These are phyloP conservation scores for Cryptoblepharus egeriae DNA, from an alignment of 2,797 vertebrate species.

Conservation along the genomic window DNA sequence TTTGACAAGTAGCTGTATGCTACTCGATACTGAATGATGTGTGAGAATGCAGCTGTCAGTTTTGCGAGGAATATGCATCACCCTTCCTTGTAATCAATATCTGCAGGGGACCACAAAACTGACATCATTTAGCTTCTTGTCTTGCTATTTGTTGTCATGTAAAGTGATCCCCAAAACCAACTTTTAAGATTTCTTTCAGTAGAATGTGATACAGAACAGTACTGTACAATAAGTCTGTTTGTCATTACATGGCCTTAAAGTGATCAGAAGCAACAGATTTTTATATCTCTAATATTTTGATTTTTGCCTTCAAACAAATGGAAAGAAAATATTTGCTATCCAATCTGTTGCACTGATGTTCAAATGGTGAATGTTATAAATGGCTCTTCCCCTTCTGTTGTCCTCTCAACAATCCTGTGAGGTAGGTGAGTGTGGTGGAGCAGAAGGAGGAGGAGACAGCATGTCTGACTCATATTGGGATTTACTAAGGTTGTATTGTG, in stretches of 20 bases:
- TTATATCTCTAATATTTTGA: too few species aligned
- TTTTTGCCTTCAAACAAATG: neutral
- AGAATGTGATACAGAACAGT: conserved; percentile 44
- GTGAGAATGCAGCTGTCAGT: conserved; percentile 61
- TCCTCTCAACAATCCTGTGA: too few species aligned
- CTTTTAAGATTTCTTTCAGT: conserved; percentile 51
- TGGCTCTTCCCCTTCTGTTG: too few species aligned
- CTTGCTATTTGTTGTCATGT: conserved; percentile 56
- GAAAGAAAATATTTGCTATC: neutral
- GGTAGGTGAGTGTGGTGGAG: too few species aligned
- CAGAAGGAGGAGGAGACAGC: too few species aligned
- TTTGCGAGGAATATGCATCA: conserved; percentile 60
- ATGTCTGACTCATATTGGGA: too few species aligned
- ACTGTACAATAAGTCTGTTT: conserved; percentile 56
- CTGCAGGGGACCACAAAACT: conserved; percentile 45
- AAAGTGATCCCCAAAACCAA: conserved; percentile 60
- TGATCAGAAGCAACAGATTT: conserved; percentile 9
- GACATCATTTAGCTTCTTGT: conserved; percentile 58
- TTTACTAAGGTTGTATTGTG: too few species aligned
- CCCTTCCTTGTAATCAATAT: conserved; percentile 68
- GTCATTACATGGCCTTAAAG: conserved; percentile 48
- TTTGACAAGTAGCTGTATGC: conserved; percentile 58
- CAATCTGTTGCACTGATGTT: neutral
- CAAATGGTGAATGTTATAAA: too few species aligned
- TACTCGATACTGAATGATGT: conserved; percentile 63